Conservation (phyloP, 2,113 vertebrate genomes). For the Phaethon lepturus region DNA sequence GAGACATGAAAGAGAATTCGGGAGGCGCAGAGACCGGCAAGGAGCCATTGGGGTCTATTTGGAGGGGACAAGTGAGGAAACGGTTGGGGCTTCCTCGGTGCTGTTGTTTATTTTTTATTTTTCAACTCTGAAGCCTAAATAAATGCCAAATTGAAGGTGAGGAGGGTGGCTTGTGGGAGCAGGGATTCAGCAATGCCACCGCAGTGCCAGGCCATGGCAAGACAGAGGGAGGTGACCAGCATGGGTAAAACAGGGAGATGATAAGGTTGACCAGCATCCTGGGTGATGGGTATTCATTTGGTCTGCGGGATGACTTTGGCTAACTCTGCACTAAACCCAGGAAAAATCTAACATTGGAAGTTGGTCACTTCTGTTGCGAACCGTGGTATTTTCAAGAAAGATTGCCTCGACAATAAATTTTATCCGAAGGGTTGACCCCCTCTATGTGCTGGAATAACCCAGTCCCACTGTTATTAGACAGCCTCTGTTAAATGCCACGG, state of each 20-base stretch:
- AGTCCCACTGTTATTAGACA: fast-evolving
- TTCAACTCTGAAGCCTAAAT: neutral
- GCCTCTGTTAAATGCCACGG: neutral
- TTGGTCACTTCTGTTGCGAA: neutral
- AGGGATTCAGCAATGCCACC: neutral
- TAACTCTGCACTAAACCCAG: neutral
- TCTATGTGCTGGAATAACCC: neutral
- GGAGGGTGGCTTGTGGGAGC: neutral
- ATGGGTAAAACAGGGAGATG: neutral
- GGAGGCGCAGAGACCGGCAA: neutral
- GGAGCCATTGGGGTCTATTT: neutral
- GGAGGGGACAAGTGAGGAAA: neutral
- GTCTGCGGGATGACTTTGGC: neutral
- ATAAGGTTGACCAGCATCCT: neutral
- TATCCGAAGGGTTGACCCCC: neutral
- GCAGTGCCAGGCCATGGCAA: fast-evolving
- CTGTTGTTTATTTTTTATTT: neutral
- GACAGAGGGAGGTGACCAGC: neutral
- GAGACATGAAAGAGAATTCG: neutral
- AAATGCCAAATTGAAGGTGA: neutral
- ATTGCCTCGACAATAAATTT: neutral
- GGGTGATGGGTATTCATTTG: neutral
- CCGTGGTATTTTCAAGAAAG: neutral
- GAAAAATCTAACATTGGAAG: neutral
- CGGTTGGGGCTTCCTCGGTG: neutral